Base-by-base conservation (phyloP, 2,888 invertebrate genomes). In the Alloscopus bannaensis region DNA sequence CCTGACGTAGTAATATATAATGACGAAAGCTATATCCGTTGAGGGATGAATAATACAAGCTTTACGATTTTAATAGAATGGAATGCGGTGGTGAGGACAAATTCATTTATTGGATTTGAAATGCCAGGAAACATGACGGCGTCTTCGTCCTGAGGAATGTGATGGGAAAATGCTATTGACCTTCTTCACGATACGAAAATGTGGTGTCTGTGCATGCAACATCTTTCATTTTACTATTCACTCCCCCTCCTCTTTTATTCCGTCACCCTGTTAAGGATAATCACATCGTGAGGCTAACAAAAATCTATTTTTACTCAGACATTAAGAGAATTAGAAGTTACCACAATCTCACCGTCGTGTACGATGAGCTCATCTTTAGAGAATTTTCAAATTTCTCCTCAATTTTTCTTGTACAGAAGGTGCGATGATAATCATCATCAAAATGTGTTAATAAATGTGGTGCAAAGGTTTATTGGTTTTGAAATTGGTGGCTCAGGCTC, bases 391-490 rank as follows among this genome's bases (percentile, higher is more conserved):
- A 36, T 36, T 36, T 36, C 36, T 36, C 36, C 13, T 13, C 36
- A 36, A 36, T 6, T 36, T 36, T 36, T 36, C 36, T 36, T 6
- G 36, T 6, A 36, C 13, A 6, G 36, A 36, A 36, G 36, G 6
- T 8, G 18, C 18, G 29, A 59, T 60, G 20, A 36, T 60, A 3
- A 2, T 45, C 64, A 1, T 65, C 28, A 45, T 62, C 18, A 36
- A 50, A 16, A 40, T 45, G 20, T 18, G 28, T 18, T 20, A 72
- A 72, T 50, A 40, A 62, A 72, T 52, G 29, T 24, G 62, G 28
- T 71, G 71, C 29, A 50, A 64, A 64, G 42, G 55, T 26, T 72
- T 72, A 72, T 72, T 72, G 64, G 47, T 42, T 72, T 64, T 72
- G 64, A n/a, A 64, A 64, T 72, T 42, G 64, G 72, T 55, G 47